Evolutionary conservation across 2,888 invertebrate genomes (phyloP), one percentile per base, ranked within the genome.

Genomic region (Apamea anceps): DNA sequence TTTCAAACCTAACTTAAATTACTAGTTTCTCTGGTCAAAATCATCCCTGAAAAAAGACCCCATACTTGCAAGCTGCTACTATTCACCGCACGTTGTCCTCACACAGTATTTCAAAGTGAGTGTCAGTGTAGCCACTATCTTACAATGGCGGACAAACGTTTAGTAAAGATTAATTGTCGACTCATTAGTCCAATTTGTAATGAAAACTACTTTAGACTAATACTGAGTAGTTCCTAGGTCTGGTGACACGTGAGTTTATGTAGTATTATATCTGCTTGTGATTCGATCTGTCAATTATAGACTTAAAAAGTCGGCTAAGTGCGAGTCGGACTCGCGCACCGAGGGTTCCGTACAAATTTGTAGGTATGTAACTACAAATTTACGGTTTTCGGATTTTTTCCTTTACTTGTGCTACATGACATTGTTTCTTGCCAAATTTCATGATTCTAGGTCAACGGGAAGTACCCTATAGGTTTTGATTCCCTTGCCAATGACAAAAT

Each of bases 71-170:
- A 71, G n/a, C 66, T 32, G 21, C 45, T 73, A 18, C 7, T 71
- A 80, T 84, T 80, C 80, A 13, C 37, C 62, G 62, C 84, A 84
- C 76, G 80, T 73, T 62, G 25, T 62, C 13, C 5, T 15, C 37
- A 21, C 66, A 15, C 72, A 65, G 73, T 80, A 84, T 76, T 80
- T 84, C 72, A 84, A 48, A 12, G 15, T 15, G 12, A 51, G 21
- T 63, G 77, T 28, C 78, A n/a, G 63, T 57, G 18, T 28, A 63
- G 71, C 21, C 60, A 65, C 68, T 82, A 82, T 82, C 82, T 42
- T 21, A 81, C 42, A 42, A 21, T 51, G 32, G 57, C 81, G 82
- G 63, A 73, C 45, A 57, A 82, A 72, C 72, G 68, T 65, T 82
- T 77, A 63, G 78, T 60, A 5, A 21, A 21, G 68, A 82, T 78